These are phyloP conservation scores for Pardalotus punctatus DNA, from an alignment of 2,113 vertebrate genomes.

Conservation along the genomic window DNA sequence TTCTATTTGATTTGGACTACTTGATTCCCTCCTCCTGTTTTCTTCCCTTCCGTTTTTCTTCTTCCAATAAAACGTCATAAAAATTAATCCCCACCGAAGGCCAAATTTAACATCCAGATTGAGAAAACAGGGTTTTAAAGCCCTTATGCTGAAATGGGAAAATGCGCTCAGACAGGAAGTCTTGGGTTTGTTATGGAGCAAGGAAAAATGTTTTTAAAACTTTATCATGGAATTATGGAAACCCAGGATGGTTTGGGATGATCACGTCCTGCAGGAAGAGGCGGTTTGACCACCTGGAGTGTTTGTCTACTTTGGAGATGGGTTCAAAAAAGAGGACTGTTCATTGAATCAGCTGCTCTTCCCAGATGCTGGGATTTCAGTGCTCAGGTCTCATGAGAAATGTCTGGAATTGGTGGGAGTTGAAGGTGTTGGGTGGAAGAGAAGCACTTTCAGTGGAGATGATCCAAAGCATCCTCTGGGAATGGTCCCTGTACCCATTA, in stretches of 20 bases:
- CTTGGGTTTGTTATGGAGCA: not conserved
- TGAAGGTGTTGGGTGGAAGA: not conserved
- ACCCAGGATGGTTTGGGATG: not conserved
- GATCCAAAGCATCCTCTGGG: not conserved
- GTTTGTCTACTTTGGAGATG: not conserved
- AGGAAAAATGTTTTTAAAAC: not conserved
- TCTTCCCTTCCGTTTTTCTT: not conserved
- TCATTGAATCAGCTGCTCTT: not conserved
- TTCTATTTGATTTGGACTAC: not conserved
- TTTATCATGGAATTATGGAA: not conserved
- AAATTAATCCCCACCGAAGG: not conserved
- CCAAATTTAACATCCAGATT: not conserved
- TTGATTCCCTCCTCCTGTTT: constrained; percentile 2
- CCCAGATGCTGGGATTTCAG: not conserved
- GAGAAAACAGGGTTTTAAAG: constrained; percentile 3
- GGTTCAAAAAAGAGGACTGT: not conserved
- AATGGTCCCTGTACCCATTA: accelerated
- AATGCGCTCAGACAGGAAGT: not conserved
- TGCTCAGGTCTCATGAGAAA: not conserved
- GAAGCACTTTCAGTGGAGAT: not conserved
- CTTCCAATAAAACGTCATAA: constrained; percentile 18
- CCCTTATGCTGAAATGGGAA: not conserved
- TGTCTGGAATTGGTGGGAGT: accelerated
- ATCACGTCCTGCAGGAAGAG: not conserved
- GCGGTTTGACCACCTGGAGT: not conserved